Evolutionary conservation across 1,140 invertebrate species (phyloP).

Genomic region (Anastrepha obliqua): DNA sequence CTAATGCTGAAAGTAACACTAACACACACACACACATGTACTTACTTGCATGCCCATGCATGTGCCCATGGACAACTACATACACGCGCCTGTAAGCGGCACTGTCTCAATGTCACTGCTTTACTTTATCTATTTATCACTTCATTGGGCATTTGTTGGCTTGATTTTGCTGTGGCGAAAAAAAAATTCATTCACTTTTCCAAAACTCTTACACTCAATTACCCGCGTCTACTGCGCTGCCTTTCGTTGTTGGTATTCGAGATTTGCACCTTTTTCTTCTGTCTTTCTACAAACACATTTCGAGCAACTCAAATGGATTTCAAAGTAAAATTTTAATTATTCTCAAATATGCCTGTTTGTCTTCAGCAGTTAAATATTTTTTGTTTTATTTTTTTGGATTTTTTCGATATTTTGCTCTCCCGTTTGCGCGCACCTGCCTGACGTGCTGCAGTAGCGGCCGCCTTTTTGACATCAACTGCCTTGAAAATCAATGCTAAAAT

Average conservation of each 20-base stretch:
- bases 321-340: too few relatives aligned
- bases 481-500: conserved; percentile 58
- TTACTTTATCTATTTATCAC: conserved; percentile 11
- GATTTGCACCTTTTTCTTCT: too few relatives aligned
- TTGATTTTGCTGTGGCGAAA: background rate
- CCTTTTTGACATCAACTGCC: conserved; percentile 54
- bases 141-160: background rate
- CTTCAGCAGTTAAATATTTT: too few relatives aligned
- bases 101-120: background rate
- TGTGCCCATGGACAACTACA: background rate
- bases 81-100: background rate
- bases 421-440: conserved; percentile 13
- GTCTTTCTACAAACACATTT: too few relatives aligned
- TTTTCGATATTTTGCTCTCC: conserved; percentile 1
- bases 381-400: background rate
- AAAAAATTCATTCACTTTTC: conserved; percentile 15
- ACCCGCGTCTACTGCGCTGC: too few relatives aligned
- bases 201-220: background rate
- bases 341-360: too few relatives aligned
- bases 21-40: background rate
- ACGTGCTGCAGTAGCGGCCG: conserved; percentile 6
- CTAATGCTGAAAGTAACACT: too few relatives aligned
- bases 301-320: too few relatives aligned
- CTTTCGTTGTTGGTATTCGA: too few relatives aligned
- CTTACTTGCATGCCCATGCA: background rate